phyloP scores from a whole-genome alignment of 1,140 invertebrate species.

The Pygmarrhopalites habei region DNA sequence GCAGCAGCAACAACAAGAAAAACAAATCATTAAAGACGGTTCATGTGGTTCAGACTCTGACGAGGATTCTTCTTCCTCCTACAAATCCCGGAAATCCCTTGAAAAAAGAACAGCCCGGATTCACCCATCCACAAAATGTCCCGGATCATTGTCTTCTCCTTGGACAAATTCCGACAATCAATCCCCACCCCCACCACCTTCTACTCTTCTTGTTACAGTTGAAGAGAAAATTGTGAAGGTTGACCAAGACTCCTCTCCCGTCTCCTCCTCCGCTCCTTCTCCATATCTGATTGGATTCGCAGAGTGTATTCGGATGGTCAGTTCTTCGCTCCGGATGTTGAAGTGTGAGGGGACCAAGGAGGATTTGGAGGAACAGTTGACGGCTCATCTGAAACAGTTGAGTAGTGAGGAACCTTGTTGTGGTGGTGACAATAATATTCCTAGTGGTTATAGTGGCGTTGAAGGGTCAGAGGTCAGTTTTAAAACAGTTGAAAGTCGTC shows the following conservation, averaged over 20 bases:
- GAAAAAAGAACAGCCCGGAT: constrained; percentile 1
- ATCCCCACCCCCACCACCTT: neutral
- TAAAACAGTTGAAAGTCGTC: no score
- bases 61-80: constrained; percentile 6
- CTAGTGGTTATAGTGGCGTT: no score
- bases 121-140: constrained; percentile 10
- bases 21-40: neutral
- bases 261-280: no score
- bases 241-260: no score
- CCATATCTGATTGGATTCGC: constrained; percentile 26
- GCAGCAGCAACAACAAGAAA: no score
- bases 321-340: constrained; percentile 11
- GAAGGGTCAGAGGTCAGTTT: no score
- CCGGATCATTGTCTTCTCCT: constrained; percentile 3
- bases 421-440: no score
- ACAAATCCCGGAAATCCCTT: neutral
- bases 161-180: neutral
- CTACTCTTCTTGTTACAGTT: neutral
- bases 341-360: constrained; percentile 1
- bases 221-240: no score
- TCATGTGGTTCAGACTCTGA: constrained; percentile 7
- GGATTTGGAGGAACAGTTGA: constrained; percentile 23
- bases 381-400: constrained; percentile 8
- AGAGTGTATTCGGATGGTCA: constrained; percentile 31
- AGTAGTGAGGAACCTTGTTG: no score